Evolutionary conservation across 2,113 vertebrate genomes (phyloP).

Genomic region (Paramormyrops kingsleyae): DNA sequence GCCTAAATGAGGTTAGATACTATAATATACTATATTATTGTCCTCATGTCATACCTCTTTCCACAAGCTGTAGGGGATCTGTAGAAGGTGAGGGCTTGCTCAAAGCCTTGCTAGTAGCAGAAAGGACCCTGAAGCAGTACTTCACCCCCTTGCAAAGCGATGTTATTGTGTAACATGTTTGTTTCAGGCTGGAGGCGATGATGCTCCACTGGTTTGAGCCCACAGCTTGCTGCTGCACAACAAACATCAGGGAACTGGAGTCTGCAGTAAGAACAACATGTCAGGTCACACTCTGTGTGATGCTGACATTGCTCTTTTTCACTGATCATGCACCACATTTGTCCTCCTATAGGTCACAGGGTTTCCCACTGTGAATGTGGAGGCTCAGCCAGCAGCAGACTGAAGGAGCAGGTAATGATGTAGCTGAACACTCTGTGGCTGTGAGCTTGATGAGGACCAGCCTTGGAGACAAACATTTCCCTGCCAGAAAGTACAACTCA

Average conservation of each 20-base stretch:
- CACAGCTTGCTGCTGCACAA: conserved; percentile 86
- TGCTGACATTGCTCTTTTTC: not conserved
- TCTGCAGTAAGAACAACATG: conserved; percentile 55
- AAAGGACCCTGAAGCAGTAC: conserved; percentile 85
- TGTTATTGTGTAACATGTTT: conserved; percentile 67
- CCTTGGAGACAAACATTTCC: not conserved
- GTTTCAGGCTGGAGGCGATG: conserved; percentile 68
- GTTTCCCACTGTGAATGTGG: not conserved
- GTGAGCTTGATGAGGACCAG: not conserved
- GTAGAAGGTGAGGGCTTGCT: conserved; percentile 84
- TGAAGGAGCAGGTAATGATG: not conserved
- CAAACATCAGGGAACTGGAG: conserved; percentile 75
- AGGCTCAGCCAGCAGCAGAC: not conserved
- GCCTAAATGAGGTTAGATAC: not conserved
- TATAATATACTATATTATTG: not conserved
- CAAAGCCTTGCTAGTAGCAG: conserved; percentile 80
- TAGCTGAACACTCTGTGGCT: not conserved
- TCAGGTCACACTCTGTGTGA: not conserved
- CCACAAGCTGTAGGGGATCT: conserved; percentile 74
- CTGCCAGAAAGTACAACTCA: not conserved
- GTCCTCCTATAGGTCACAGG: not conserved
- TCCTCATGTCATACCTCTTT: conserved; percentile 60
- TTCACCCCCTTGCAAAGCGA: conserved; percentile 76
- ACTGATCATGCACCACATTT: not conserved
- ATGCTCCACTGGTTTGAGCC: conserved; percentile 87